phyloP scores from a whole-genome alignment of 2,113 vertebrate genomes.

The Actinemys pallida region DNA sequence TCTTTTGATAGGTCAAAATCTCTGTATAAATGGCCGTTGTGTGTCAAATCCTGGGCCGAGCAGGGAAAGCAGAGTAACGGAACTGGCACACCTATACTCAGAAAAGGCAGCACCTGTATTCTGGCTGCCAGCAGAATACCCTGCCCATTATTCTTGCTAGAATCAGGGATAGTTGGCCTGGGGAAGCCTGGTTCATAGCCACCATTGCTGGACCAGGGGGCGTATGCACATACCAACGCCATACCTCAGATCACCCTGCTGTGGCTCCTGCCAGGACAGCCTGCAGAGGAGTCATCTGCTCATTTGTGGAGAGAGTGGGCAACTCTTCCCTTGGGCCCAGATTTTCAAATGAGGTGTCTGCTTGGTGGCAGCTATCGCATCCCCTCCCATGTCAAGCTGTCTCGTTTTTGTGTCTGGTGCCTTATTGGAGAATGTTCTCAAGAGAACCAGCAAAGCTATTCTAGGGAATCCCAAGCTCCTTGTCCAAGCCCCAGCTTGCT shows the following conservation, averaged over 20 bases:
- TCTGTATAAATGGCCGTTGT: neutral
- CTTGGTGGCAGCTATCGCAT: neutral
- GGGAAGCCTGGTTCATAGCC: neutral
- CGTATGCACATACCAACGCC: neutral
- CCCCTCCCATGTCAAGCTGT: neutral
- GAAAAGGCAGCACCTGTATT: neutral
- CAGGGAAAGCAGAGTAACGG: neutral
- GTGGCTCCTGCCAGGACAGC: neutral
- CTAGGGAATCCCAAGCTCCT: neutral
- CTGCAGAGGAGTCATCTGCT: neutral
- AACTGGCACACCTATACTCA: neutral
- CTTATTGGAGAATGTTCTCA: conserved; percentile 7
- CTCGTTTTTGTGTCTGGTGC: neutral
- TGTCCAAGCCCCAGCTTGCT: conserved; percentile 42
- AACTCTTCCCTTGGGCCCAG: neutral
- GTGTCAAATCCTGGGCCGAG: neutral
- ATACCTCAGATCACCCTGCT: neutral
- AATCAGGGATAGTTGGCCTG: fast-evolving
- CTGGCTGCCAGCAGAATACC: neutral
- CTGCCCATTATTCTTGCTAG: neutral
- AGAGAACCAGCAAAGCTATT: neutral
- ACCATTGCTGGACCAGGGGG: neutral
- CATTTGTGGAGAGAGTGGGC: neutral
- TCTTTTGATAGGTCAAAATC: neutral
- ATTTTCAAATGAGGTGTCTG: neutral